phyloP scores from a whole-genome alignment of 2,797 vertebrate genomes.

The Eurystomus glaucurus region DNA sequence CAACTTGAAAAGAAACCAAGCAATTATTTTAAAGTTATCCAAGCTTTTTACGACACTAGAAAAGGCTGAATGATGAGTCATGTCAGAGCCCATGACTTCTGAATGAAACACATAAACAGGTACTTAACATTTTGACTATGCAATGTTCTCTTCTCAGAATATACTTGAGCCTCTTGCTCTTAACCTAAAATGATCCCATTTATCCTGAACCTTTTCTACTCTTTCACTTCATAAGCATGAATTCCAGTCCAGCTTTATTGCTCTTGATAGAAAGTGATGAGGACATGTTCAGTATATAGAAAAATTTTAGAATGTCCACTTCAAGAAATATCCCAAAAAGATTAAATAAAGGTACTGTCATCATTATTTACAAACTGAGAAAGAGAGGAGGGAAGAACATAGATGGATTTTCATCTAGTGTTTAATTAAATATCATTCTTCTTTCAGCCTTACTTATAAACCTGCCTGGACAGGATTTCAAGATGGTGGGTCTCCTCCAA shows the following conservation, averaged over 20 bases:
- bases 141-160: neutral
- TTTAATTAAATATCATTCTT: neutral
- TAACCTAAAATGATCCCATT: neutral
- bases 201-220: neutral
- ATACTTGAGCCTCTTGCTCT: neutral
- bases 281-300: neutral
- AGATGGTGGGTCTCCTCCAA: slow-evolving; percentile 51
- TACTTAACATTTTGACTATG: slow-evolving; percentile 7
- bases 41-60: neutral
- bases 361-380: neutral
- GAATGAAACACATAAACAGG: slow-evolving; percentile 11
- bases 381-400: neutral
- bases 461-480: slow-evolving; percentile 54
- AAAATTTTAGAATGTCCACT: neutral
- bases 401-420: neutral
- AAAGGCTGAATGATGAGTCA: neutral
- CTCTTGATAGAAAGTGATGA: neutral
- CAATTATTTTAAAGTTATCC: neutral
- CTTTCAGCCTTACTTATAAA: slow-evolving; percentile 17
- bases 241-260: neutral
- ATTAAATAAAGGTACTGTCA: neutral
- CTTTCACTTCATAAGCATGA: neutral
- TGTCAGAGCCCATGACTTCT: neutral
- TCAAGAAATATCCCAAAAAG: neutral
- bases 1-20: neutral